These are phyloP conservation scores for Hydrolagus colliei DNA, from an alignment of 2,797 vertebrate genomes.

Conservation along the genomic window DNA sequence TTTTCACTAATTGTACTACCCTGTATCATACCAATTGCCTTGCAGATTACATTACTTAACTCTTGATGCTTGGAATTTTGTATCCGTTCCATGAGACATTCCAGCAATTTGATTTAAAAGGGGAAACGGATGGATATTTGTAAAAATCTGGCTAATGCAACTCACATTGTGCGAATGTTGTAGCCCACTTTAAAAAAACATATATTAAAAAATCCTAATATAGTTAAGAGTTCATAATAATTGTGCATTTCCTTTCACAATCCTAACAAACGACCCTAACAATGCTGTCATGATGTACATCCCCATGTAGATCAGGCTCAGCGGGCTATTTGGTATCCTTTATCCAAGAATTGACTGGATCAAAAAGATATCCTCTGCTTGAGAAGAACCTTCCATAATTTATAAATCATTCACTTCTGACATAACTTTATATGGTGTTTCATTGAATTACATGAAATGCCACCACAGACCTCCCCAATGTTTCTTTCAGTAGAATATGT, in stretches of 20 bases:
- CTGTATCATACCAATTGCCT: not conserved
- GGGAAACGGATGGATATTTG: not conserved
- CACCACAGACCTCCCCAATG: slow-evolving; percentile 54
- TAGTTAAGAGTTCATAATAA: too few relatives aligned
- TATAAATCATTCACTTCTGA: slow-evolving; percentile 63
- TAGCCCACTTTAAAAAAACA: too few relatives aligned
- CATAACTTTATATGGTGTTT: slow-evolving; percentile 55
- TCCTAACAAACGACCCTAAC: slow-evolving; percentile 53
- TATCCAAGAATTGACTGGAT: slow-evolving; percentile 51
- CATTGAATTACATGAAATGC: slow-evolving; percentile 56
- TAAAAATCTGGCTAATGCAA: not conserved
- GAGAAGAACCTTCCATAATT: slow-evolving; percentile 59
- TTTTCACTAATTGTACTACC: not conserved
- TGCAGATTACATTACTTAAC: not conserved
- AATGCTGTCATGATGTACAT: slow-evolving; percentile 54
- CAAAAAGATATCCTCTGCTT: slow-evolving; percentile 58
- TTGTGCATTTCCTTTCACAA: too few relatives aligned
- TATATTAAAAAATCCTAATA: too few relatives aligned
- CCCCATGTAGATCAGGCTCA: slow-evolving; percentile 41
- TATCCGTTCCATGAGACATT: not conserved
- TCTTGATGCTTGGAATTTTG: not conserved
- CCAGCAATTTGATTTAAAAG: not conserved
- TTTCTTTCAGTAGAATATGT: slow-evolving; percentile 53
- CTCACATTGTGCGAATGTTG: too few relatives aligned
- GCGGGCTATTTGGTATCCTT: slow-evolving; percentile 49